A percentile compares a stretch with the other conserved stretches of the same genome.
These are phyloP conservation scores for Acrobasis suavella DNA, from an alignment of 2,888 invertebrate species.

Conservation along the genomic window DNA sequence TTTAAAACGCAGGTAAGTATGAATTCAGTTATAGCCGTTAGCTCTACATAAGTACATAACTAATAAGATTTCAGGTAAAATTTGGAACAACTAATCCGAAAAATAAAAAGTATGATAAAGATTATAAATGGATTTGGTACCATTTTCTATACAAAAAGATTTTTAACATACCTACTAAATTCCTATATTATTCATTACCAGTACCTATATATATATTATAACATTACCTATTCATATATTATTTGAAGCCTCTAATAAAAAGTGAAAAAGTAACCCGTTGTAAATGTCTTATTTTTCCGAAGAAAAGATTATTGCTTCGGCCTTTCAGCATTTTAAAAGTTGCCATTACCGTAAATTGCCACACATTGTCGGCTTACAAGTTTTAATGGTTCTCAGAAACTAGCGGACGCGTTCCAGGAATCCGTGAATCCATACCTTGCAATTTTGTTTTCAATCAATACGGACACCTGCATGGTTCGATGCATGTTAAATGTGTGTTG, in stretches of 20 bases:
- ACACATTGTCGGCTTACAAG: conserved; percentile 8
- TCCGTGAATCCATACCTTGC: conserved; percentile 18
- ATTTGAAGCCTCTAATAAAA: neutral
- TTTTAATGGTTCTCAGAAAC: conserved; percentile 19
- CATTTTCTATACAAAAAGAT: no score
- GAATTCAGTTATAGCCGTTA: no score
- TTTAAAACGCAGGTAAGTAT: no score
- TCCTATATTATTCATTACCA: no score
- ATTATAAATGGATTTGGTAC: no score
- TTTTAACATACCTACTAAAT: no score
- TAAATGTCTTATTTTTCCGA: neutral
- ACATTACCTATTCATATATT: no score
- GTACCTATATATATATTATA: no score
- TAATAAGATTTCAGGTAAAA: no score
- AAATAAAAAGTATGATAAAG: no score
- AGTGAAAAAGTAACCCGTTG: neutral
- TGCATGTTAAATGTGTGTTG: neutral
- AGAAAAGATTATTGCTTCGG: neutral
- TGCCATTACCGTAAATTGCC: conserved; percentile 15
- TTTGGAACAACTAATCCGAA: no score
- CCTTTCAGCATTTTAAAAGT: neutral
- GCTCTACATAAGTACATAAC: no score
- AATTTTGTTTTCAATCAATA: conserved; percentile 19
- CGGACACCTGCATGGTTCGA: conserved; percentile 14
- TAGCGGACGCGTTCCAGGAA: conserved; percentile 11